Percentiles rank a stretch among this genome's conserved stretches.
phyloP scores from a whole-genome alignment of 2,797 vertebrate genomes.

The Centropyge bicolor region DNA sequence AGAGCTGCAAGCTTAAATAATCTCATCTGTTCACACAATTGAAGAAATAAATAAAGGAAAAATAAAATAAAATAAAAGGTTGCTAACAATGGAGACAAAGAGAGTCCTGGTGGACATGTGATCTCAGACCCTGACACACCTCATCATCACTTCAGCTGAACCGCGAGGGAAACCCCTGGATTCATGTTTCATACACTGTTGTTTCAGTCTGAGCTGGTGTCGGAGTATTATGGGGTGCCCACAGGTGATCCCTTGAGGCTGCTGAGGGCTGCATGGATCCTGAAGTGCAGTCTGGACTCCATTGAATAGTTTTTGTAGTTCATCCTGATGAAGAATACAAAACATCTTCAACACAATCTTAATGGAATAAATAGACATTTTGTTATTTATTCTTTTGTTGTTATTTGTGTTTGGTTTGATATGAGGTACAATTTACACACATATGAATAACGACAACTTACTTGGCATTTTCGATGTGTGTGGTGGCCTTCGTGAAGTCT shows the following conservation, averaged over 20 bases:
- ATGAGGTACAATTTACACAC: neutral
- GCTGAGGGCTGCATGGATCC: conserved; percentile 95
- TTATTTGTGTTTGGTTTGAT: too few relatives aligned
- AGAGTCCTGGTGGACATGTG: neutral
- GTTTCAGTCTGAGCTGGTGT: neutral
- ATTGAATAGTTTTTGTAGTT: conserved; percentile 99
- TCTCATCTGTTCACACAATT: conserved; percentile 11
- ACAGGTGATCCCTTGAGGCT: conserved; percentile 88
- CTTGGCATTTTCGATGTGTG: conserved; percentile 93
- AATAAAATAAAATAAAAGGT: neutral
- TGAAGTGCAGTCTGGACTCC: conserved; percentile 97
- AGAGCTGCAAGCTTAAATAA: conserved; percentile 19
- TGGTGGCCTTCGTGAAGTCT: conserved; percentile 88
- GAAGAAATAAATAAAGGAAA: conserved; percentile 39
- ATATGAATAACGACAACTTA: conserved; percentile 73
- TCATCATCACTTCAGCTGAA: neutral
- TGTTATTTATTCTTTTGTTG: too few relatives aligned
- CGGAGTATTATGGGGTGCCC: conserved; percentile 80
- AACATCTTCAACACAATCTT: neutral
- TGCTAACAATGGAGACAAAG: neutral
- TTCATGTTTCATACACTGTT: neutral
- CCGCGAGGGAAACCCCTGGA: too few relatives aligned
- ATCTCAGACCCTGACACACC: neutral
- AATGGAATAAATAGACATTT: neutral
- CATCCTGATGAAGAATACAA: conserved; percentile 78